Percentiles rank a stretch among this genome's conserved stretches.
phyloP scores from a whole-genome alignment of 2,888 invertebrate species.

The Diaperis boleti region DNA sequence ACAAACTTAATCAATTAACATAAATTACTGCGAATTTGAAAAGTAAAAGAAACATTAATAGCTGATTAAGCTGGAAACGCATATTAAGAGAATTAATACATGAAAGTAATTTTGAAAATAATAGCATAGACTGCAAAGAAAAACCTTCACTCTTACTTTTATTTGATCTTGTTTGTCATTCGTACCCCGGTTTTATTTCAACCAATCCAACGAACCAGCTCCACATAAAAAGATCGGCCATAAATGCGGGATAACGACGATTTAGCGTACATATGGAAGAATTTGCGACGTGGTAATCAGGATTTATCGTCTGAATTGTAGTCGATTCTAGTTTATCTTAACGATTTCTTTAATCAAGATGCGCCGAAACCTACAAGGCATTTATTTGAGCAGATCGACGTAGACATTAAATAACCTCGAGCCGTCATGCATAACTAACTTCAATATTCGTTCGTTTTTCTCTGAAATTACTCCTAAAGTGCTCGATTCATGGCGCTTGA shows the following conservation, averaged over 20 bases:
- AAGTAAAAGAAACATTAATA: no score
- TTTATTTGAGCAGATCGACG: conserved; percentile 45
- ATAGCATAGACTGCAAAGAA: no score
- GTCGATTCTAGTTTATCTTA: conserved; percentile 51
- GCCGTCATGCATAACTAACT: conserved; percentile 46
- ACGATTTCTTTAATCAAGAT: conserved; percentile 51
- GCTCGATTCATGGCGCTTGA: conserved; percentile 18
- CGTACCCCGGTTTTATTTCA: conserved; percentile 1
- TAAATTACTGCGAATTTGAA: no score
- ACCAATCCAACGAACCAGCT: background rate
- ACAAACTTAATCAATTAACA: no score
- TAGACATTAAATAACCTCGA: conserved; percentile 45
- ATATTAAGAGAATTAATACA: no score
- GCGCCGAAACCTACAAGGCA: conserved; percentile 48
- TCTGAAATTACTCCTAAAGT: conserved; percentile 14
- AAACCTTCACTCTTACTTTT: background rate
- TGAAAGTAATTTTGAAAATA: no score
- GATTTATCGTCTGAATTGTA: conserved; percentile 43
- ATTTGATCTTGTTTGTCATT: background rate
- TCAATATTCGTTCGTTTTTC: conserved; percentile 36
- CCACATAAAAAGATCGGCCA: conserved; percentile 15
- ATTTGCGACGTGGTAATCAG: conserved; percentile 34
- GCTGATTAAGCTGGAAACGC: no score
- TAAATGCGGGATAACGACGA: conserved; percentile 34
- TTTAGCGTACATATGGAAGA: conserved; percentile 28